Conservation (phyloP, 1,140 invertebrate genomes). For the Cyclina sinensis region DNA sequence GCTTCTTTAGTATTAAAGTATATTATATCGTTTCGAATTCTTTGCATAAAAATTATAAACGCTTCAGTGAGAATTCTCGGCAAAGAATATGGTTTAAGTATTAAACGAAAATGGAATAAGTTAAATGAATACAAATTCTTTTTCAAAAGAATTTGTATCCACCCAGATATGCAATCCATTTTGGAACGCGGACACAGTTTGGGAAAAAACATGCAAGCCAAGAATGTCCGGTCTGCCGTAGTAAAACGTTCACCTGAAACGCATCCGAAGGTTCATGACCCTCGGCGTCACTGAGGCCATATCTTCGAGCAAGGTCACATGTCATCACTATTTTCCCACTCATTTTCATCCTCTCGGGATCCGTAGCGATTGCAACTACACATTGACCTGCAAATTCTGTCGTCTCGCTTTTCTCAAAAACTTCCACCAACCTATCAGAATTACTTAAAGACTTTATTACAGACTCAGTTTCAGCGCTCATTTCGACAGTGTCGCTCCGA, state of each 20-base stretch:
- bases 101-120: too few species aligned
- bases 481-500: background rate
- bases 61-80: too few species aligned
- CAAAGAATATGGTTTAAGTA: too few species aligned
- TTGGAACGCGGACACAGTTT: conserved; percentile 72
- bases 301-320: conserved; percentile 83
- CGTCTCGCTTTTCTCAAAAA: conserved; percentile 79
- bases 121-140: too few species aligned
- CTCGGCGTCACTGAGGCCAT: conserved; percentile 84
- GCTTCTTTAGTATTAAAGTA: too few species aligned
- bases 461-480: background rate
- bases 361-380: conserved; percentile 80
- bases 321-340: conserved; percentile 81
- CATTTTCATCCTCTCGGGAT: conserved; percentile 84
- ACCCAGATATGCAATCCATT: conserved; percentile 69
- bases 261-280: conserved; percentile 70
- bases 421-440: conserved; percentile 20
- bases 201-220: conserved; percentile 70
- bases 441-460: background rate
- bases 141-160: conserved; percentile 73
- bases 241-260: conserved; percentile 54
- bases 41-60: too few species aligned
- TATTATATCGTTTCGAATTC: too few species aligned
- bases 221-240: conserved; percentile 22
- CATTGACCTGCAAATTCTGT: conserved; percentile 84